A percentile compares a stretch with the other conserved stretches of the same genome.
phyloP scores from a whole-genome alignment of 2,797 vertebrate genomes.

The Silurus aristotelis region DNA sequence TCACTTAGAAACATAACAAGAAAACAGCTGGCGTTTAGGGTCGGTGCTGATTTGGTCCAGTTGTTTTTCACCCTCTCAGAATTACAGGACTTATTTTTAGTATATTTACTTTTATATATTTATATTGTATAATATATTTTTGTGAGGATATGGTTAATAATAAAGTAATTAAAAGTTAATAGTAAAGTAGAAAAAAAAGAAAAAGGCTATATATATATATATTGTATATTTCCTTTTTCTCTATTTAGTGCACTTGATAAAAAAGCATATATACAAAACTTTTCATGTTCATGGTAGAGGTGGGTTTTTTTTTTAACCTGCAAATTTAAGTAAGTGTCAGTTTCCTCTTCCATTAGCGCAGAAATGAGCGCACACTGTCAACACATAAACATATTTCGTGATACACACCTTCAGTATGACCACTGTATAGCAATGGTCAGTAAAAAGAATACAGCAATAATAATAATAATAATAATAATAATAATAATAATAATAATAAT shows the following conservation, averaged over 20 bases:
- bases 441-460: conserved; percentile 57
- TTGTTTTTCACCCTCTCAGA: neutral
- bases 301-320: too few species aligned
- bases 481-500: conserved; percentile 14
- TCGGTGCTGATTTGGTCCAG: neutral
- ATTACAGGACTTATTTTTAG: neutral
- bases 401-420: conserved; percentile 69
- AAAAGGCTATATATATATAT: too few species aligned
- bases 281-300: too few species aligned
- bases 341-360: conserved; percentile 57
- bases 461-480: conserved; percentile 13
- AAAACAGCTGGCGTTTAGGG: neutral
- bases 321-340: neutral
- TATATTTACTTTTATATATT: too few species aligned
- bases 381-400: conserved; percentile 36
- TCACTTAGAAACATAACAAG: neutral
- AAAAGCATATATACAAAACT: too few species aligned
- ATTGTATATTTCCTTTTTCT: too few species aligned
- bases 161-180: too few species aligned
- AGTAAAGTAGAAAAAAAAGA: too few species aligned
- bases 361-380: conserved; percentile 60
- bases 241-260: neutral
- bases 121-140: too few species aligned
- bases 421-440: conserved; percentile 64
- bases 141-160: too few species aligned